Conservation (phyloP, 2,797 vertebrate genomes). For the Sebastiscus tertius region DNA sequence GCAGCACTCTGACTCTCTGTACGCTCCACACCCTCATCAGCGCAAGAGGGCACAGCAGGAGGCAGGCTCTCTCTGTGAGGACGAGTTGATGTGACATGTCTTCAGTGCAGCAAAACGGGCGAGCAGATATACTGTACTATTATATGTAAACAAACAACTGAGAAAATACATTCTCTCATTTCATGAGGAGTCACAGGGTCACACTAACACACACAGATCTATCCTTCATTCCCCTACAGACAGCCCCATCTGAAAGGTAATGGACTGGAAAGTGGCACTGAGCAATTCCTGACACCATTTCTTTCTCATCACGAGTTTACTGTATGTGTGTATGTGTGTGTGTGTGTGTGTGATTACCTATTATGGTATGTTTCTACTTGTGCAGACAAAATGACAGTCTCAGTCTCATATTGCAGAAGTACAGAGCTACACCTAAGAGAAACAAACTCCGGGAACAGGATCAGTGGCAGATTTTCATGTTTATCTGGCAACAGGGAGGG, state of each 20-base stretch:
- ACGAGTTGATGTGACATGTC: slow-evolving; percentile 25
- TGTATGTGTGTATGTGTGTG: neutral
- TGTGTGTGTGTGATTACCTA: neutral
- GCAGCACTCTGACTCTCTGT: neutral
- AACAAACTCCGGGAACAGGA: neutral
- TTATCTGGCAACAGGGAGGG: neutral
- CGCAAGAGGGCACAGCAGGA: neutral
- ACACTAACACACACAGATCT: slow-evolving; percentile 22
- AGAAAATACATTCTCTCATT: slow-evolving; percentile 26
- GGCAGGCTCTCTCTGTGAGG: slow-evolving; percentile 5
- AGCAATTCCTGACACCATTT: slow-evolving; percentile 47
- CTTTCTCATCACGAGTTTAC: slow-evolving; percentile 1
- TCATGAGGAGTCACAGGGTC: slow-evolving; percentile 28
- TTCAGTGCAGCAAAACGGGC: slow-evolving; percentile 22
- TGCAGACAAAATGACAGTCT: neutral
- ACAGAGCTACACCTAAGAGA: neutral
- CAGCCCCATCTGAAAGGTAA: slow-evolving; percentile 47
- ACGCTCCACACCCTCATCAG: neutral
- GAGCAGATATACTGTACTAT: slow-evolving; percentile 22
- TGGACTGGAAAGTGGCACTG: slow-evolving; percentile 59
- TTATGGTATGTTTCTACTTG: neutral
- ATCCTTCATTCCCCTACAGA: slow-evolving; percentile 33
- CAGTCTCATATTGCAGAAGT: neutral
- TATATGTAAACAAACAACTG: slow-evolving; percentile 46
- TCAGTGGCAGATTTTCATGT: neutral